Base-by-base conservation (phyloP, 2,888 invertebrate species). In the Scotopteryx bipunctaria region DNA sequence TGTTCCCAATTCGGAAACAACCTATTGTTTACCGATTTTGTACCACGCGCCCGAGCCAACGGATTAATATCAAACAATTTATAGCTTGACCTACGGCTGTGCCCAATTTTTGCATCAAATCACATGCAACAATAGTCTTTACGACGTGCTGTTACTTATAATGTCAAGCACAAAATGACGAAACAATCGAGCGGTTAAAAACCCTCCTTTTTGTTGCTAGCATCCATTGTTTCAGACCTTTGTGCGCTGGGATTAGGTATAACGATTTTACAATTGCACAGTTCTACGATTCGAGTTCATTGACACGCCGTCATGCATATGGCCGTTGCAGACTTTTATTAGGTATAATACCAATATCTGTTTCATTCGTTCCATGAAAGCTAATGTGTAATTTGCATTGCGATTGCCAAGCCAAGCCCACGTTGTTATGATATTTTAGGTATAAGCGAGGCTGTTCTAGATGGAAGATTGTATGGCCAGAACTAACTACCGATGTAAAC, bases 101-200 rank as follows among this genome's bases (percentile, higher is more conserved):
- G 38, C 45, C 36, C 41, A 45, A 45, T 52, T 45, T 52, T 41
- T 48, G 69, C 70, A 73, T 64, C 65, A 54, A 59, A 64, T 64
- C 57, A 60, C 67, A 61, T 61, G 62, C 61, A 63, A 57, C 61
- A 61, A 55, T 57, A 49, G 62, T 61, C 57, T 63, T 66, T 57
- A 61, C 60, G 57, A 64, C 69, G 63, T 61, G 67, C 61, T 53
- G 56, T 64, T 63, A 64, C 63, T 68, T 68, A 56, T 62, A 71
- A 71, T 71, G 70, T 70, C 67, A 73, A 71, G 64, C 61, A 64
- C 63, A 57, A 66, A 67, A 57, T 62, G 63, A 59, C 67, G 64
- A 66, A 74, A 78, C 76, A 77, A 78, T 75, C 64, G 66, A 57
- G 52, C 67, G 65, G 67, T 70, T 72, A 69, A 69, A 73, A 64